Base-by-base conservation (phyloP, 2,113 vertebrate genomes). In the Amazona vittata region DNA sequence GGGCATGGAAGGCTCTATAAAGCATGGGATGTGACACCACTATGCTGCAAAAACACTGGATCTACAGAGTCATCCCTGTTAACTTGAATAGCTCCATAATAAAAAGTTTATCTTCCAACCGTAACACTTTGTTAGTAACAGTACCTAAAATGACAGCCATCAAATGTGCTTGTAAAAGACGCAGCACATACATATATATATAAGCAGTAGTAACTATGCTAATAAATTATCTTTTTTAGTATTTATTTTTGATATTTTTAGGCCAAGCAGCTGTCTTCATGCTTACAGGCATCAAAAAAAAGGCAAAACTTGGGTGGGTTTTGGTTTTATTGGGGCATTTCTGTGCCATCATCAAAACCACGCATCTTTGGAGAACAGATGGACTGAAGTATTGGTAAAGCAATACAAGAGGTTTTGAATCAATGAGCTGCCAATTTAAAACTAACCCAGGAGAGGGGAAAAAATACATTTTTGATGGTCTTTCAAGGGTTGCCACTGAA, bases 1-100 rank as follows among this genome's bases (percentile, higher is more conserved):
- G 86, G 94, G 80, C 59, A 33, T 13, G 67, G 91, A 92, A 90
- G 87, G 92, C 69, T 96, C 39, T 88, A 13, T 8, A 63, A 96
- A 96, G 85, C 79, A 90, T 11, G 87, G 63, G 50, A 29, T 65
- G 49, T 94, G 90, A 85, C 3, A 26, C 35, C n/a, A 39, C 78
- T 75, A 16, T 25, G 10, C 53, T 55, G 57, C 20, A 29, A 52
- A 39, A 80, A 35, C 11, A 33, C 43, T 41, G 73, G 29, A 14
- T 13, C 57, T 55, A 50, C 41, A 75, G 22, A 35, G n/a, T 12
- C 79, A n/a, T 33, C 76, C 70, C 47, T 24, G n/a, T 12, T 10
- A 71, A 20, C 9, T 11, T 28, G 21, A 78, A 39, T 2, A 11
- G 26, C 35, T 90, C 49, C 20, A 14, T 1, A 11, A 46, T 31